Evolutionary conservation across 1,140 invertebrate species (phyloP), one percentile per base, ranked within the genome.

Genomic region (Telenomus remus): DNA sequence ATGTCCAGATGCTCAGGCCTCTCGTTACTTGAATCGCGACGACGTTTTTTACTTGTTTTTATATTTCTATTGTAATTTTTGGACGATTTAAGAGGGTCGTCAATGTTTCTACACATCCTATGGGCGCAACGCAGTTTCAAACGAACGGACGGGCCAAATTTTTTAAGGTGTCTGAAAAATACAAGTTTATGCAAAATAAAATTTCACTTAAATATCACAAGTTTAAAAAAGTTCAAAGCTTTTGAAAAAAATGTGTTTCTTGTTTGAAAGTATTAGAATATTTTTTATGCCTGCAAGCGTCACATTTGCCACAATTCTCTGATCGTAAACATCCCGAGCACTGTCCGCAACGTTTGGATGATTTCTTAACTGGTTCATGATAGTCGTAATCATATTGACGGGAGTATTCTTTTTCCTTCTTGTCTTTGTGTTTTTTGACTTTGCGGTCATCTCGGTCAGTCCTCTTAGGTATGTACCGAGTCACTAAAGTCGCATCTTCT

Each of bases 261-360:
- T 39, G 37, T 39, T 39, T 39, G 34, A 35, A 6, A 35, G 5
- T 35, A 5, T 5, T 6, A 35, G 34, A 12, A 46, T 35, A 34
- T 27, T 16, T 34, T 4, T 39, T 19, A 19, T 76, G 86, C 86
- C 91, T 91, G 83, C 96, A 96, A 10, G 92, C 91, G 70, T 95
- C 94, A 84, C 96, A 98, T 78, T 92, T 91, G 4, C 95, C 95
- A 90, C 96, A 98, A 83, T 97, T 95, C 80, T 95, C 92, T 8
- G 89, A 90, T 64, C 94, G 89, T 35, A 93, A 88, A 84, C 96
- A 97, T 0, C 94, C 95, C 12, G 91, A 91, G 82, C 96, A 97
- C 50, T 94, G 91, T 13, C 95, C 95, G 84, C 96, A 97, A 51
- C 93, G 91, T 82, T 91, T 89, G 14, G 86, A 86, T 4, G 84